These are phyloP conservation scores for Rapana venosa DNA, from an alignment of 2,888 invertebrate species.

Conservation along the genomic window DNA sequence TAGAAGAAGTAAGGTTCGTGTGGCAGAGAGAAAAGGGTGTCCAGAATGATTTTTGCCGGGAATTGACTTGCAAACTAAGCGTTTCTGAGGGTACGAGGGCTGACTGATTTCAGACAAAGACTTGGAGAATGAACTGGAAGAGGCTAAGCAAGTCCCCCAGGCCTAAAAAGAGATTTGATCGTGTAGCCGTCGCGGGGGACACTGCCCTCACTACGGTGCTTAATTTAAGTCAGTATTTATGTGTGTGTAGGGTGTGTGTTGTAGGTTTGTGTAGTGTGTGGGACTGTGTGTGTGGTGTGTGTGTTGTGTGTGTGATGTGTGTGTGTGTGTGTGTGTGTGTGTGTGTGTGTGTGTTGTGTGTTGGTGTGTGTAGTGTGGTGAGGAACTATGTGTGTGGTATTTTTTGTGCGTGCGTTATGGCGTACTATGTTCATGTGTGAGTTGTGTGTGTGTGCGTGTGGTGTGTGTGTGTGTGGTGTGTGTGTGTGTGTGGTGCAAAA, in stretches of 20 bases:
- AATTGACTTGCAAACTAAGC: too few relatives aligned
- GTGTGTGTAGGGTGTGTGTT: background rate
- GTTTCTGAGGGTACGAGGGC: too few relatives aligned
- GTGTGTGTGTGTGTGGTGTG: background rate
- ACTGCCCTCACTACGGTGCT: too few relatives aligned
- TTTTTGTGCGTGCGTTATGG: too few relatives aligned
- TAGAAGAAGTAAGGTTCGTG: too few relatives aligned
- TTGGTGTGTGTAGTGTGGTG: background rate
- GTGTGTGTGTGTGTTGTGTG: background rate
- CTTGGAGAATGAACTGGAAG: constrained; percentile 60
- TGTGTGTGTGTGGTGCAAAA: background rate
- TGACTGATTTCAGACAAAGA: constrained; percentile 55
- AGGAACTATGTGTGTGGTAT: background rate
- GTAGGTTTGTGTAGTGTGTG: background rate
- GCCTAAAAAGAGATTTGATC: background rate
- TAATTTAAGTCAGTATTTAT: background rate
- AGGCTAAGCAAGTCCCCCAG: constrained; percentile 56
- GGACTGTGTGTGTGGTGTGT: background rate
- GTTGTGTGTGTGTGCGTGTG: background rate
- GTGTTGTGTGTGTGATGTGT: background rate
- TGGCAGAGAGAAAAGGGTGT: too few relatives aligned
- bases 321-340: background rate
- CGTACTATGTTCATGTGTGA: too few relatives aligned
- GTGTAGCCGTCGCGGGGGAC: background rate
- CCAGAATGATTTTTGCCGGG: too few relatives aligned